These are phyloP conservation scores for Reticulitermes lucifugus DNA, from an alignment of 2,888 invertebrate species.

Conservation along the genomic window DNA sequence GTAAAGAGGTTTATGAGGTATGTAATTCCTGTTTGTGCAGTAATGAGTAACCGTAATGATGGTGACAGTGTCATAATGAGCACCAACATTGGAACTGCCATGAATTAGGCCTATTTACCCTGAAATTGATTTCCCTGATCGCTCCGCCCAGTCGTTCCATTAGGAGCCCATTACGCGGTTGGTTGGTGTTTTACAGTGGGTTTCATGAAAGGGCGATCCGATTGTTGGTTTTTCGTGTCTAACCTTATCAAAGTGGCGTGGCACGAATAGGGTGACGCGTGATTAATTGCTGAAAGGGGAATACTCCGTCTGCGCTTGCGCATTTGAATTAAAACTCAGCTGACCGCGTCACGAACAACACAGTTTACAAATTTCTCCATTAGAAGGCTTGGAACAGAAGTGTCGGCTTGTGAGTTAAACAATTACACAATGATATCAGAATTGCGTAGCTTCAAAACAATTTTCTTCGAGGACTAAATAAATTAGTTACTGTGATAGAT, in stretches of 20 bases:
- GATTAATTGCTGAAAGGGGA: conserved; percentile 32
- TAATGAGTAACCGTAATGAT: not conserved
- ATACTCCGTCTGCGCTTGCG: conserved; percentile 25
- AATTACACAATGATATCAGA: no score
- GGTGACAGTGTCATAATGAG: not conserved
- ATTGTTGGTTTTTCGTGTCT: conserved; percentile 45
- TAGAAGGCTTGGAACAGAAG: not conserved
- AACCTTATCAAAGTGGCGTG: conserved; percentile 39
- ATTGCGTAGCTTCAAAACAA: no score
- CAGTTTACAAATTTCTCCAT: conserved; percentile 39
- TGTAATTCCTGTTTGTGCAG: not conserved
- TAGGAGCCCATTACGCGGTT: conserved; percentile 29
- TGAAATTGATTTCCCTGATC: conserved; percentile 32
- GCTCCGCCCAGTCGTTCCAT: conserved; percentile 4
- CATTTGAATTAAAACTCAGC: conserved; percentile 39
- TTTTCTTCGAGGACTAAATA: no score
- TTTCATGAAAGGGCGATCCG: conserved; percentile 17
- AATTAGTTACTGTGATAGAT: no score
- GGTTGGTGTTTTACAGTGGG: conserved; percentile 33
- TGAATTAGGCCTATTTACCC: conserved; percentile 36
- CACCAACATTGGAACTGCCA: not conserved
- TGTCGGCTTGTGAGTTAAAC: not conserved
- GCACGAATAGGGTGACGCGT: conserved; percentile 33
- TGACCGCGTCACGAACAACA: conserved; percentile 33
- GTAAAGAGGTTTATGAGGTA: not conserved